Evolutionary conservation across 2,888 invertebrate species (phyloP).

Genomic region (Holacanthella duospinosa): DNA sequence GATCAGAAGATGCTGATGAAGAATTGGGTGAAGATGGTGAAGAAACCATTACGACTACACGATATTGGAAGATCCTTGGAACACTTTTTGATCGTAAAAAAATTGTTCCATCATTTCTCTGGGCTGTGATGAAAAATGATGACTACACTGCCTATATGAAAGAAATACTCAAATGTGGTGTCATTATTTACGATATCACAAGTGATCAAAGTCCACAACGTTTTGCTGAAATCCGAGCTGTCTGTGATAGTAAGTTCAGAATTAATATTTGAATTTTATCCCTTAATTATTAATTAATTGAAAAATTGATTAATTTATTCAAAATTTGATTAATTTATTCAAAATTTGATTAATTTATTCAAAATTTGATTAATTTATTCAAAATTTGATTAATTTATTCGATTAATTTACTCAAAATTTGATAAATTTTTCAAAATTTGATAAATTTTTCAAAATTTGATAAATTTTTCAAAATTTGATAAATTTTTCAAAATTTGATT

Average conservation of each 20-base stretch:
- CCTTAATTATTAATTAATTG: not conserved
- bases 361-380: too few relatives aligned
- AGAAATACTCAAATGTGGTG: slow-evolving; percentile 29
- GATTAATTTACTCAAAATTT: too few relatives aligned
- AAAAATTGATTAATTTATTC: too few relatives aligned
- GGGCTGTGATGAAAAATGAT: slow-evolving; percentile 30
- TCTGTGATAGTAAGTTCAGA: slow-evolving; percentile 24
- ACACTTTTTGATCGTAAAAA: slow-evolving; percentile 14
- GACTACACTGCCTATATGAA: slow-evolving; percentile 28
- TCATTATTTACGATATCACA: slow-evolving; percentile 31
- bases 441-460: too few relatives aligned
- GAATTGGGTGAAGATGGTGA: slow-evolving; percentile 16
- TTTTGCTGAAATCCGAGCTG: slow-evolving; percentile 26
- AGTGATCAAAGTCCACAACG: slow-evolving; percentile 22
- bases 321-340: too few relatives aligned
- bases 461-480: too few relatives aligned
- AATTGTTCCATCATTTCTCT: slow-evolving; percentile 22
- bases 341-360: not conserved
- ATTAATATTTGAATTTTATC: not conserved
- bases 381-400: too few relatives aligned
- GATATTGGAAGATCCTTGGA: slow-evolving; percentile 23
- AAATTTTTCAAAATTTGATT: too few relatives aligned
- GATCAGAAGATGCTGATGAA: slow-evolving; percentile 19
- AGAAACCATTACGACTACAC: not conserved
- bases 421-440: too few relatives aligned